Percentiles rank a stretch among this genome's conserved stretches.
These are phyloP conservation scores for Corythornis madagascariensis DNA, from an alignment of 2,113 vertebrate species.

Conservation along the genomic window DNA sequence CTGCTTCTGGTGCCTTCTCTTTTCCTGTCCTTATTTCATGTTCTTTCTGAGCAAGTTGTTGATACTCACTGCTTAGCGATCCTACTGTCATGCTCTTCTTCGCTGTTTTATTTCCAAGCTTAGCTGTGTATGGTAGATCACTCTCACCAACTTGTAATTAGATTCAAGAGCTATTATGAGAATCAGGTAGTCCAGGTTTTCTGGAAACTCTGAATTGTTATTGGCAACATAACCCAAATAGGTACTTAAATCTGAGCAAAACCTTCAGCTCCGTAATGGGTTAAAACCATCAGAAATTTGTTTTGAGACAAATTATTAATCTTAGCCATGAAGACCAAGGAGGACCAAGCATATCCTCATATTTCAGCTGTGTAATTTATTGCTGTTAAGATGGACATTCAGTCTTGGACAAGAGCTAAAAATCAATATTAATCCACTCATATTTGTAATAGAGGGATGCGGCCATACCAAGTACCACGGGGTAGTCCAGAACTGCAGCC, in stretches of 20 bases:
- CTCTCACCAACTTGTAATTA: neutral
- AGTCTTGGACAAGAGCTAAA: conserved; percentile 56
- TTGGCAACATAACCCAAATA: neutral
- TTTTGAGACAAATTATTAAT: conserved; percentile 54
- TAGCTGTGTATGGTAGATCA: neutral
- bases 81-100: neutral
- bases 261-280: neutral
- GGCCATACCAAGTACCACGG: conserved; percentile 69
- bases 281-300: conserved; percentile 60
- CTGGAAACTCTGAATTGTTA: conserved; percentile 3
- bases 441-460: conserved; percentile 77
- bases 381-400: conserved; percentile 67
- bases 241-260: neutral
- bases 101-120: neutral
- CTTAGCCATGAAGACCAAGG: conserved; percentile 20
- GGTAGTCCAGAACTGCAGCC: conserved; percentile 36
- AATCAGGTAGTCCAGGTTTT: neutral
- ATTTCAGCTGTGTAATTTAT: conserved; percentile 68
- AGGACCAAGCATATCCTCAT: conserved; percentile 23
- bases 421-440: conserved; percentile 82
- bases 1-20: neutral
- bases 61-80: neutral
- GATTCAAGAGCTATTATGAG: neutral
- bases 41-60: neutral
- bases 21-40: neutral